A percentile compares a stretch with the other conserved stretches of the same genome.
Evolutionary conservation across 2,888 invertebrate genomes (phyloP).

Genomic region (Mylabris sibirica): DNA sequence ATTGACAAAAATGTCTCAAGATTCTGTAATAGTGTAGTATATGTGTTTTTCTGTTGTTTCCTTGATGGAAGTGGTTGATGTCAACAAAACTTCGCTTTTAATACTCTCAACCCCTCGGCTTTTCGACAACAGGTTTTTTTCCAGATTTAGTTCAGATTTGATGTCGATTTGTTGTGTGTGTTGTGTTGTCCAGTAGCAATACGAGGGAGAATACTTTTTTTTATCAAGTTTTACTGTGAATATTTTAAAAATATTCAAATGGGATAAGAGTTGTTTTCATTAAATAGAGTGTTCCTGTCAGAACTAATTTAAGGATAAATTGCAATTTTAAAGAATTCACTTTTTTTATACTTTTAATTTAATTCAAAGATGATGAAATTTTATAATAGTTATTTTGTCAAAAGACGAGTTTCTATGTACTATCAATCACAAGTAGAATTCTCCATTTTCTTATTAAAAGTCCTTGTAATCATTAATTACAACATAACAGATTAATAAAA

Average conservation of each 20-base stretch:
- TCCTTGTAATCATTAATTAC: slow-evolving; percentile 14
- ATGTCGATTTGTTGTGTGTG: background rate
- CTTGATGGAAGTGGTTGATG: slow-evolving; percentile 46
- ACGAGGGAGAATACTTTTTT: background rate
- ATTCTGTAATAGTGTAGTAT: background rate
- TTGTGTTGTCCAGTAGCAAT: background rate
- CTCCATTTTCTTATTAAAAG: background rate
- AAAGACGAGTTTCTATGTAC: too few relatives aligned
- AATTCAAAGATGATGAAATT: background rate
- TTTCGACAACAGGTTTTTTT: slow-evolving; percentile 18
- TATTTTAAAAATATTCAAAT: slow-evolving; percentile 4
- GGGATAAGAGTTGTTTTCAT: background rate
- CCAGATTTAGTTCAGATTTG: slow-evolving; percentile 6
- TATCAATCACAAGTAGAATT: background rate
- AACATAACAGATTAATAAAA: slow-evolving; percentile 6
- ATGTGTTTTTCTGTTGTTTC: slow-evolving; percentile 34
- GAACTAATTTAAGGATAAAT: background rate
- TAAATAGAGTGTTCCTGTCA: background rate
- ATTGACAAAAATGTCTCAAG: slow-evolving; percentile 31
- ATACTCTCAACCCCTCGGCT: slow-evolving; percentile 33
- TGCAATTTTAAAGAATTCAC: background rate
- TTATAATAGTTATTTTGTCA: background rate
- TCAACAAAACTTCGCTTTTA: slow-evolving; percentile 53
- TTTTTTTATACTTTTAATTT: background rate
- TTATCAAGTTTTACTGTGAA: background rate